Evolutionary conservation across 2,888 invertebrate genomes (phyloP).

Genomic region (Leptopilina syphax): DNA sequence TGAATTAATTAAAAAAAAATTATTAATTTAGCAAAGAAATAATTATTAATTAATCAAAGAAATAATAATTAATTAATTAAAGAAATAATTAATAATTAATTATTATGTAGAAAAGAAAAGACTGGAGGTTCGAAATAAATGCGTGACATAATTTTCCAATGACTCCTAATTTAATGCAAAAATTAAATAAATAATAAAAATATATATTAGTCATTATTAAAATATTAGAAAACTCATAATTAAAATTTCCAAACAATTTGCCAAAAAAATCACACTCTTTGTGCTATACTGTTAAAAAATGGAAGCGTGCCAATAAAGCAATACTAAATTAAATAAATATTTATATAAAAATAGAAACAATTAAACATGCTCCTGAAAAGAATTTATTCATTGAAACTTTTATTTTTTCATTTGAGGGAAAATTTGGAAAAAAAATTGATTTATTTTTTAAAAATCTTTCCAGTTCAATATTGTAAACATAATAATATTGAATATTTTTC

Average conservation of each 20-base stretch:
- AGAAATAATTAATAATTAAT: too few relatives aligned
- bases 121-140: too few relatives aligned
- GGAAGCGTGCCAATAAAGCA: constrained; percentile 12
- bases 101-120: too few relatives aligned
- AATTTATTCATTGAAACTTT: background rate
- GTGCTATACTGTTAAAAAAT: background rate
- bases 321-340: background rate
- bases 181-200: too few relatives aligned
- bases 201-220: too few relatives aligned
- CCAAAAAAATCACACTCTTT: constrained; percentile 9
- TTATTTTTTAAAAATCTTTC: background rate
- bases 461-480: background rate
- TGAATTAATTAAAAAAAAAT: too few relatives aligned
- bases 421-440: background rate
- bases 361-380: background rate
- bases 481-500: background rate
- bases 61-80: too few relatives aligned
- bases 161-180: too few relatives aligned
- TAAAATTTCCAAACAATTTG: constrained; percentile 3
- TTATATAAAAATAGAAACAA: background rate
- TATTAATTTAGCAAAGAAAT: too few relatives aligned
- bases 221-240: background rate
- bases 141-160: too few relatives aligned
- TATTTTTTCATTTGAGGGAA: background rate
- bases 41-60: too few relatives aligned